These are phyloP conservation scores for Pachyrhynchus sulphureomaculatus DNA, from an alignment of 1,140 invertebrate genomes.

Conservation along the genomic window DNA sequence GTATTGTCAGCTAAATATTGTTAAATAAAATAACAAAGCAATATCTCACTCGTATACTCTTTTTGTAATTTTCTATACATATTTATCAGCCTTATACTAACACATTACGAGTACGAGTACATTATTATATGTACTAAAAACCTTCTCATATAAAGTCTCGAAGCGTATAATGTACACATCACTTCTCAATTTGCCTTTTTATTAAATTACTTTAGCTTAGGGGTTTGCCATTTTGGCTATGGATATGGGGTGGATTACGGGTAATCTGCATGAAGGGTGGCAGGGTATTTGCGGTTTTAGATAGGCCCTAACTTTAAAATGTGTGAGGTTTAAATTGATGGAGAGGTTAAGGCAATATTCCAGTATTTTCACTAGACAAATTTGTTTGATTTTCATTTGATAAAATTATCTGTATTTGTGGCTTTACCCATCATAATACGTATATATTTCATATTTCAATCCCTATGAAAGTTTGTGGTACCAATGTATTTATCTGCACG, in stretches of 20 bases:
- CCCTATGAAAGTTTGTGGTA: too few relatives aligned
- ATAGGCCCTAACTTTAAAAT: neutral
- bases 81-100: constrained; percentile 5
- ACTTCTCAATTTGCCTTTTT: constrained; percentile 33
- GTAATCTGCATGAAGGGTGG: constrained; percentile 26
- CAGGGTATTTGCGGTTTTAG: constrained; percentile 20
- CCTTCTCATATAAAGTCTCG: neutral
- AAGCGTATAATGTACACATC: constrained; percentile 28
- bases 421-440: too few relatives aligned
- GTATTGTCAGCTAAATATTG: too few relatives aligned
- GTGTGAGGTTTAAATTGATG: too few relatives aligned
- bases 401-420: too few relatives aligned
- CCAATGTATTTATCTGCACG: too few relatives aligned
- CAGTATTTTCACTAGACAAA: too few relatives aligned
- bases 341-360: too few relatives aligned
- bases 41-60: too few relatives aligned
- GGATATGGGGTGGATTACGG: constrained; percentile 22
- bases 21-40: too few relatives aligned
- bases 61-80: neutral
- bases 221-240: constrained; percentile 19
- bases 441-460: too few relatives aligned
- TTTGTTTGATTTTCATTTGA: too few relatives aligned
- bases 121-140: constrained; percentile 13
- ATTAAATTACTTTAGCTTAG: constrained; percentile 31
- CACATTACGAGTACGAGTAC: constrained; percentile 18